Evolutionary conservation across 2,113 vertebrate genomes (phyloP), one percentile per base, ranked within the genome.

Genomic region (Catharus minimus): DNA sequence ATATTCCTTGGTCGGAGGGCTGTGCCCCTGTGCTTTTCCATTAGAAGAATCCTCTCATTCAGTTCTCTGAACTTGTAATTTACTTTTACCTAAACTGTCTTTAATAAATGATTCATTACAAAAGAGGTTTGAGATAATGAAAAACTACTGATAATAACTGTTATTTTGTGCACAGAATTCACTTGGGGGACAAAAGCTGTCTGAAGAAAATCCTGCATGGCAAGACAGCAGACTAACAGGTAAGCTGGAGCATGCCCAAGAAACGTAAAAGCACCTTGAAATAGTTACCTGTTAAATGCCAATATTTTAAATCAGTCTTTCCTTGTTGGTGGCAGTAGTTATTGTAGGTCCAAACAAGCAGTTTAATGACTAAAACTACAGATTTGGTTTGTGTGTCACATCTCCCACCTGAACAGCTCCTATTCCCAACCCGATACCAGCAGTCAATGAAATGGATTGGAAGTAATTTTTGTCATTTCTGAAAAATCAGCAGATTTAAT

Each of bases 391-490:
- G 26, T 43, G n/a, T 27, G 28, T 38, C 7, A 0, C 7, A 5
- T 13, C 28, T 69, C 50, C 32, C 49, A 16, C 69, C 65, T 9
- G 23, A 22, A 32, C 32, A 16, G 49, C 27, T 69, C 43, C 85
- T 3, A 1, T 24, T 61, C 55, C 23, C 0, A 0, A 12, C 32
- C 32, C 57, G 32, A 75, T 17, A 41, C 2, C 4, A 52, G 30
- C 26, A 82, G 30, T 55, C 24, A 61, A 6, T 55, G 9, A 75
- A 55, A 47, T 27, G 24, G 55, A 66, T 18, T 72, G 36, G 41
- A 60, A 55, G 33, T 56, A 17, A 15, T 68, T 44, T 52, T 26
- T 58, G 14, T 55, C 3, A 15, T 46, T 66, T n/a, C 36, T 71
- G 38, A 74, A 32, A 60, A 41, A 9, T 5, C 4, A 4, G 55